Conservation (phyloP, 2,113 vertebrate species). For the Proterorhinus semilunaris region DNA sequence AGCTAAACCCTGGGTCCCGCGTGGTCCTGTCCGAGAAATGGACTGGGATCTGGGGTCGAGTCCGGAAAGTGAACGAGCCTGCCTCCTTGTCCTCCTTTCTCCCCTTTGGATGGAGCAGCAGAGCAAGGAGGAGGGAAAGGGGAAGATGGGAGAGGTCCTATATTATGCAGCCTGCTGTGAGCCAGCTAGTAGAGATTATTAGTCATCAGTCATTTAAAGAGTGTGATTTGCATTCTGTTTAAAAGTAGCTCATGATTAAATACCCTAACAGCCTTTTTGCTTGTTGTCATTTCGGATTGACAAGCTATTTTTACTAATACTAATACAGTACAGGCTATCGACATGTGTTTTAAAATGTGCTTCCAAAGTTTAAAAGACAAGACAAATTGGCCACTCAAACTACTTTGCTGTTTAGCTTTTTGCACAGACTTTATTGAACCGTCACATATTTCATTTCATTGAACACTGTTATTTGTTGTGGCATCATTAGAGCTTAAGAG, state of each 20-base stretch:
- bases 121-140: slow-evolving; percentile 24
- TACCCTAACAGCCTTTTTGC: neutral
- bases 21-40: slow-evolving; percentile 50
- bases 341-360: too few relatives aligned
- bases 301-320: neutral
- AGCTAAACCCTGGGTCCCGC: slow-evolving; percentile 1
- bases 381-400: too few relatives aligned
- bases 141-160: slow-evolving; percentile 8
- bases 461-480: neutral
- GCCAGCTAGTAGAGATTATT: neutral
- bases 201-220: neutral
- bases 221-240: neutral
- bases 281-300: neutral
- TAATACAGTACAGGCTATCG: neutral
- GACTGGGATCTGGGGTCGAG: slow-evolving; percentile 54
- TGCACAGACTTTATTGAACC: neutral
- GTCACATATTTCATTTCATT: neutral
- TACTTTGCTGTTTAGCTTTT: neutral
- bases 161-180: neutral
- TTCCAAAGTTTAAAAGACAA: too few relatives aligned
- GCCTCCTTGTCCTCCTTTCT: slow-evolving; percentile 54
- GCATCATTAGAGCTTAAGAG: slow-evolving; percentile 28
- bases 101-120: slow-evolving; percentile 33
- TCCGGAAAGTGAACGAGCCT: slow-evolving; percentile 63
- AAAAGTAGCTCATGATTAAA: neutral